Percentiles rank a stretch among this genome's conserved stretches.
Conservation (phyloP, 2,113 vertebrate species). For the Scopus umbretta region DNA sequence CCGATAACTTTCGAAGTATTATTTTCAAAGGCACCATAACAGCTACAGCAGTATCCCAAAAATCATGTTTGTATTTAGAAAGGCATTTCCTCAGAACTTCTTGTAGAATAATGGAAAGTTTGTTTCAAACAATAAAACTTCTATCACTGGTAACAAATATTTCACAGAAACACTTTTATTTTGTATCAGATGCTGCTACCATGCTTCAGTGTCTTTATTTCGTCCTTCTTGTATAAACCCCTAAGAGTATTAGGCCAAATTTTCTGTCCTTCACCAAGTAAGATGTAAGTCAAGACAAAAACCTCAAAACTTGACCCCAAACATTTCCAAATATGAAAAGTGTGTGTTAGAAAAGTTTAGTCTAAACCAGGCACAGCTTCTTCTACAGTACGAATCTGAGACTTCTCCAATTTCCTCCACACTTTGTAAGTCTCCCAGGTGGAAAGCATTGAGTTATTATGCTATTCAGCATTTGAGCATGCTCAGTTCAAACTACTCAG, state of each 20-base stretch:
- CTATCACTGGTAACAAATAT: neutral
- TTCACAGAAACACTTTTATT: neutral
- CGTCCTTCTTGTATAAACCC: accelerated
- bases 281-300: neutral
- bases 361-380: neutral
- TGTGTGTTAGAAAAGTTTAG: neutral
- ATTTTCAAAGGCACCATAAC: neutral
- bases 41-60: neutral
- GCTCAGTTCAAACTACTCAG: neutral
- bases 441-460: neutral
- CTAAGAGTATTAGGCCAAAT: neutral
- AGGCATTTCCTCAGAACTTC: neutral
- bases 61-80: neutral
- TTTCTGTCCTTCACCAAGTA: neutral
- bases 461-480: neutral
- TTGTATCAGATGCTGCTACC: neutral
- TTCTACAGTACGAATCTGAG: neutral
- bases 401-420: neutral
- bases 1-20: neutral
- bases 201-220: neutral
- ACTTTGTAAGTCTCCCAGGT: neutral
- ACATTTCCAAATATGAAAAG: neutral
- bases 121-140: slow-evolving; percentile 2
- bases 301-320: neutral
- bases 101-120: neutral